Percentiles rank a stretch among this genome's conserved stretches.
Conservation (phyloP, 1,140 invertebrate genomes). For the Drosophila ercepeae region DNA sequence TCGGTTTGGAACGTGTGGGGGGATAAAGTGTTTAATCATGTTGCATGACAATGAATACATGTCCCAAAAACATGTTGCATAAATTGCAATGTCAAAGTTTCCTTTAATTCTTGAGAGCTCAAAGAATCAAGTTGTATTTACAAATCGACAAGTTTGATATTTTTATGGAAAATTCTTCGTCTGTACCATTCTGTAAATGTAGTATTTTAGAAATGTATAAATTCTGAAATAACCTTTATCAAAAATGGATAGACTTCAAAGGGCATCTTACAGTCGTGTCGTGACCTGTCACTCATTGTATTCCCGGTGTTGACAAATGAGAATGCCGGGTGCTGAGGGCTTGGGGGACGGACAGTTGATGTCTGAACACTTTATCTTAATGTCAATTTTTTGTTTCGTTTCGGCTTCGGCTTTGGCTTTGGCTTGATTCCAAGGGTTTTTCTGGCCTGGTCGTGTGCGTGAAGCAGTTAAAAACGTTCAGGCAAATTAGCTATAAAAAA, state of each 20-base stretch:
- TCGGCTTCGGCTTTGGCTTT: conserved; percentile 6
- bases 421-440: conserved; percentile 24
- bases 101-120: background rate
- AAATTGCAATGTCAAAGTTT: background rate
- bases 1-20: background rate
- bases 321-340: background rate
- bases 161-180: too few relatives aligned
- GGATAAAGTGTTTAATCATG: conserved; percentile 22
- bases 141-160: too few relatives aligned
- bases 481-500: conserved; percentile 74
- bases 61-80: background rate
- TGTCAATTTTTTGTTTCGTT: conserved; percentile 56
- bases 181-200: background rate
- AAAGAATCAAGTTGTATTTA: too few relatives aligned
- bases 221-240: background rate
- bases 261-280: conserved; percentile 24
- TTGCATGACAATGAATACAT: conserved; percentile 7
- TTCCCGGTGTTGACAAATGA: conserved; percentile 47
- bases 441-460: conserved; percentile 53
- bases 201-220: background rate
- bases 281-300: conserved; percentile 17
- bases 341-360: conserved; percentile 32
- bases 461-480: conserved; percentile 68
- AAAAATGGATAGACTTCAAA: background rate
- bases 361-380: conserved; percentile 76